Percentiles rank a stretch among this genome's conserved stretches.
These are phyloP conservation scores for Philopedon plagiatum DNA, from an alignment of 2,888 invertebrate species.

Conservation along the genomic window DNA sequence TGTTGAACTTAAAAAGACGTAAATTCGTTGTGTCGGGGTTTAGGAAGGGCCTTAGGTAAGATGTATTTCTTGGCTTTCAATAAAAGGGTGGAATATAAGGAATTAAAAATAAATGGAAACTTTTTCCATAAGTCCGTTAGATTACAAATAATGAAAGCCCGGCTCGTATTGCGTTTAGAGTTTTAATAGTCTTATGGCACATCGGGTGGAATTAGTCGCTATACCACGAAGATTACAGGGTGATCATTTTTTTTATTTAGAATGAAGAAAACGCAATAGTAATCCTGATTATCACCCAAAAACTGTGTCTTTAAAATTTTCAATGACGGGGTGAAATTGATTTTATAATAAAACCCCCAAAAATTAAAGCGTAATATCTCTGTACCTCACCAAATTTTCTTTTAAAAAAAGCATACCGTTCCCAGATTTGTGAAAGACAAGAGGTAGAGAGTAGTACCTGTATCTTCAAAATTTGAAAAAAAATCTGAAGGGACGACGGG, in stretches of 20 bases:
- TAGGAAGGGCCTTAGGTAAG: conserved; percentile 60
- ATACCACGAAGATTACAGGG: conserved; percentile 56
- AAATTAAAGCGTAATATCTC: no score
- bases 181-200: conserved; percentile 70
- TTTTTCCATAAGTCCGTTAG: conserved; percentile 70
- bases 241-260: neutral
- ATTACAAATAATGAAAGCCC: conserved; percentile 70
- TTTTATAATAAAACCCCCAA: no score
- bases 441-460: no score
- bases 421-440: no score
- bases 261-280: no score
- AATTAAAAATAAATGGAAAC: conserved; percentile 71
- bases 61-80: conserved; percentile 65
- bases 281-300: no score
- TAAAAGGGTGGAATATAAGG: conserved; percentile 69
- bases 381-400: no score
- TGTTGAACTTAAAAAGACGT: conserved; percentile 59
- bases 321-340: no score
- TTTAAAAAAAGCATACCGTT: no score
- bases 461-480: no score
- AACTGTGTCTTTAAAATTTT: no score
- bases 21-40: conserved; percentile 59
- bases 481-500: no score
- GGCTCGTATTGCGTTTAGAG: conserved; percentile 69
- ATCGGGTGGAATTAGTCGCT: conserved; percentile 68